phyloP scores from a whole-genome alignment of 1,140 invertebrate species.

The Drosophila arawakana region DNA sequence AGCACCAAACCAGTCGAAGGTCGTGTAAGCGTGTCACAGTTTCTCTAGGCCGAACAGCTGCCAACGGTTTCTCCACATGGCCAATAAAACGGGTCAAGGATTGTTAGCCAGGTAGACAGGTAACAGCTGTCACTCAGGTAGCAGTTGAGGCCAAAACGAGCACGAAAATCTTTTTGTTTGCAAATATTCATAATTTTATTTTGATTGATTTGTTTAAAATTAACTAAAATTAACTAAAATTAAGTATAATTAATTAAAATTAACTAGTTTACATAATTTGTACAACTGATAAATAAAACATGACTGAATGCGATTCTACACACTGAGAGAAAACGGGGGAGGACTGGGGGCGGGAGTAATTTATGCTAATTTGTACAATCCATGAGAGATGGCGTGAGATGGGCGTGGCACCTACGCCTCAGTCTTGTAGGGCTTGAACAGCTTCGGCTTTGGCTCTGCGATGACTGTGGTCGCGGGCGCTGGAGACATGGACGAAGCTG shows the following conservation, averaged over 20 bases:
- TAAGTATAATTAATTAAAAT: slow-evolving; percentile 33
- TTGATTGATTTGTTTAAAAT: slow-evolving; percentile 30
- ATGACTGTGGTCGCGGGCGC: slow-evolving; percentile 57
- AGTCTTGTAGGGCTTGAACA: slow-evolving; percentile 89
- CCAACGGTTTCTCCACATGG: slow-evolving; percentile 21
- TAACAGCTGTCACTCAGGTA: slow-evolving; percentile 15
- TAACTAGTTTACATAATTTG: slow-evolving; percentile 45
- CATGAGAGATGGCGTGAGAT: background rate
- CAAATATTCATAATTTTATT: slow-evolving; percentile 35
- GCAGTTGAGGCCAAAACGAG: background rate
- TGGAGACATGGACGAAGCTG: slow-evolving; percentile 68
- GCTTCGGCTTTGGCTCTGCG: slow-evolving; percentile 86
- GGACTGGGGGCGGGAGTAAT: background rate
- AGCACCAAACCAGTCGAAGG: slow-evolving; percentile 37
- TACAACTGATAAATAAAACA: slow-evolving; percentile 58
- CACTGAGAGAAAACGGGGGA: slow-evolving; percentile 29
- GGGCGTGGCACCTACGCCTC: slow-evolving; percentile 84
- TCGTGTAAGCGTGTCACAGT: slow-evolving; percentile 33
- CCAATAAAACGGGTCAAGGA: slow-evolving; percentile 7
- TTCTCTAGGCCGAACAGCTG: slow-evolving; percentile 31
- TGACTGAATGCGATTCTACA: slow-evolving; percentile 47
- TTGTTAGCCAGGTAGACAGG: background rate
- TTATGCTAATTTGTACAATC: slow-evolving; percentile 78
- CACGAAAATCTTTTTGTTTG: slow-evolving; percentile 5
- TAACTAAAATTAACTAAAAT: slow-evolving; percentile 36